Evolutionary conservation across 1,140 invertebrate genomes (phyloP), one percentile per base, ranked within the genome.

Genomic region (Marisa cornuarietis): DNA sequence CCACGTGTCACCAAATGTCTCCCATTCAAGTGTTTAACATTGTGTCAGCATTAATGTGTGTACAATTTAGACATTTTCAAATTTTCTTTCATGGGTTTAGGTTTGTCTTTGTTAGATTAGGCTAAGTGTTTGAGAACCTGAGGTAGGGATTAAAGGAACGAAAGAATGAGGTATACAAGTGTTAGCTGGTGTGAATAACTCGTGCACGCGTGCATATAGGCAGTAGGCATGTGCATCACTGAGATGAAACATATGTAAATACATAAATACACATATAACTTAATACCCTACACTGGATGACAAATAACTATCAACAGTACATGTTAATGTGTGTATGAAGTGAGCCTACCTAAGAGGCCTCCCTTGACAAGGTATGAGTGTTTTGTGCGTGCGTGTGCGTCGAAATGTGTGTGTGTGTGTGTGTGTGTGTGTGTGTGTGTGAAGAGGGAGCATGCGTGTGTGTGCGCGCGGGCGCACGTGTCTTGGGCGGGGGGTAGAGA

Each of bases 401-500:
- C n/a, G n/a, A n/a, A n/a, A 26, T 71, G 69, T 31, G 69, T n/a
- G 69, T 71, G 69, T 31, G 69, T 71, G 69, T 71, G 69, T 31
- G 69, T 71, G 69, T 31, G 69, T n/a, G 69, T 71, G 69, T 31
- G 69, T 71, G 69, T 71, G 69, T 71, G 69, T 42, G 69, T 71
- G 69, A 49, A 20, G n/a, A n/a, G n/a, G n/a, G n/a, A n/a, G n/a
- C n/a, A n/a, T 42, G 24, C 1, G 69, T 42, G 0, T 13, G 26
- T 42, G 69, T 42, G 31, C 0, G 13, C 22, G 69, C 22, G 24
- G n/a, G n/a, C 26, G 26, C 10, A 26, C 13, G 69, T 49, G 69
- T n/a, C n/a, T n/a, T n/a, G 42, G 66, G 42, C 7, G 14, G 42
- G 66, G 42, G 66, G 14, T n/a, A 69, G 66, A 69, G 66, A 69